Evolutionary conservation across 64 coral and sea anemone species (phyloP).

Genomic region (Cladopsammia gracilis): DNA sequence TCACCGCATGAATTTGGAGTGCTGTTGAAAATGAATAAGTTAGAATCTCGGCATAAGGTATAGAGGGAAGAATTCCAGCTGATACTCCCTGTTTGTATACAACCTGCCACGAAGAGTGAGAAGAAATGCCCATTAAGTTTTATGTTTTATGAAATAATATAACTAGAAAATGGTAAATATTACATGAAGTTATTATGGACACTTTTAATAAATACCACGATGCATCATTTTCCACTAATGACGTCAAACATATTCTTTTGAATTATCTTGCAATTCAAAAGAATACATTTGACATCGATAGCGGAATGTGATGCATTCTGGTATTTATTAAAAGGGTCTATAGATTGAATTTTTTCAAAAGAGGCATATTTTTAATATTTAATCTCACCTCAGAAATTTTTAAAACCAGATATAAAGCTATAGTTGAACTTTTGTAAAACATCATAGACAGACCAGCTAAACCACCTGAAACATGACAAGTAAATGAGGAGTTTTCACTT

Average conservation of each 20-base stretch:
- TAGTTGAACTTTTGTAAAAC: constrained; percentile 93
- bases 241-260: no score
- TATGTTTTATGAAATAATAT: no score
- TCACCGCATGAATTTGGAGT: constrained; percentile 87
- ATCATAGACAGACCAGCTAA: constrained; percentile 89
- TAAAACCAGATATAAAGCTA: constrained; percentile 86
- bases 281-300: no score
- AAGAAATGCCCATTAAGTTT: background rate
- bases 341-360: background rate
- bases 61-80: constrained; percentile 73
- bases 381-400: constrained; percentile 88
- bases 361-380: background rate
- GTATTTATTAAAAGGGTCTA: no score
- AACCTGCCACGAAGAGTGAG: constrained; percentile 50
- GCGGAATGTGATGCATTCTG: no score
- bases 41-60: constrained; percentile 84
- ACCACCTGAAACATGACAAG: constrained; percentile 64
- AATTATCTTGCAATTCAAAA: no score
- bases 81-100: constrained; percentile 84
- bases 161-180: no score
- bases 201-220: no score
- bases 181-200: no score
- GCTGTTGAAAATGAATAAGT: constrained; percentile 88
- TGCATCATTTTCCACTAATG: no score
- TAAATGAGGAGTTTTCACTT: background rate